A percentile compares a stretch with the other conserved stretches of the same genome.
Conservation (phyloP, 2,797 vertebrate genomes). For the Lithobates pipiens region DNA sequence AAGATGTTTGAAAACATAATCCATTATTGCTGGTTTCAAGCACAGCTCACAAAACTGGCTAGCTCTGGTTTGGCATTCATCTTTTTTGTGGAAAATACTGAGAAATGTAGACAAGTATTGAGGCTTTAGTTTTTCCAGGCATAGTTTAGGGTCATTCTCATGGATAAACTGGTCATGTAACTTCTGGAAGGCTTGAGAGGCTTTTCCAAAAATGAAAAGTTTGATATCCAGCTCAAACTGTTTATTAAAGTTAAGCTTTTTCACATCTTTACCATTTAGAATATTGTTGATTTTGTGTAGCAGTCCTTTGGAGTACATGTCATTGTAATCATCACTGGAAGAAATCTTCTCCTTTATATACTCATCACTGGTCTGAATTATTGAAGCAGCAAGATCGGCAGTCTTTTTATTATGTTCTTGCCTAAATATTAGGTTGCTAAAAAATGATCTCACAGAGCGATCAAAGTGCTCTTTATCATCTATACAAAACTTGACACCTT, state of each 20-base stretch:
- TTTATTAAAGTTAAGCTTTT: conserved; percentile 66
- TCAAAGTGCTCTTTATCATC: too few species aligned
- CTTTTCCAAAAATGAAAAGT: conserved; percentile 71
- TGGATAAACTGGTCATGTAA: conserved; percentile 72
- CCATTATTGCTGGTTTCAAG: conserved; percentile 68
- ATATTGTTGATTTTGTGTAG: conserved; percentile 73
- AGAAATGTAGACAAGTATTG: conserved; percentile 70
- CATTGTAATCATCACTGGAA: conserved; percentile 71
- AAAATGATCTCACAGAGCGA: background rate
- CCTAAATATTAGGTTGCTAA: background rate
- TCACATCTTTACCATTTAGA: conserved; percentile 60
- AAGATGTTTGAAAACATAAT: conserved; percentile 65
- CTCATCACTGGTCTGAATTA: conserved; percentile 70
- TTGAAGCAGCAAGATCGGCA: background rate
- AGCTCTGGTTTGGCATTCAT: conserved; percentile 68
- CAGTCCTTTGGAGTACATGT: conserved; percentile 73
- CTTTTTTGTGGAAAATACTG: conserved; percentile 67
- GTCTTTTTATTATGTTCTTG: background rate
- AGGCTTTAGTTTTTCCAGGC: conserved; percentile 68
- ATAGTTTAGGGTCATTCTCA: conserved; percentile 65
- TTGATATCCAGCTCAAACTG: conserved; percentile 79
- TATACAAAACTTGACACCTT: conserved; percentile 8
- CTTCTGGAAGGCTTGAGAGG: conserved; percentile 74
- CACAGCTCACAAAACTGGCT: conserved; percentile 64
- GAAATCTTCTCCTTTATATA: conserved; percentile 69